Conservation (phyloP, 2,797 vertebrate species). For the Micrastur ruficollis region DNA sequence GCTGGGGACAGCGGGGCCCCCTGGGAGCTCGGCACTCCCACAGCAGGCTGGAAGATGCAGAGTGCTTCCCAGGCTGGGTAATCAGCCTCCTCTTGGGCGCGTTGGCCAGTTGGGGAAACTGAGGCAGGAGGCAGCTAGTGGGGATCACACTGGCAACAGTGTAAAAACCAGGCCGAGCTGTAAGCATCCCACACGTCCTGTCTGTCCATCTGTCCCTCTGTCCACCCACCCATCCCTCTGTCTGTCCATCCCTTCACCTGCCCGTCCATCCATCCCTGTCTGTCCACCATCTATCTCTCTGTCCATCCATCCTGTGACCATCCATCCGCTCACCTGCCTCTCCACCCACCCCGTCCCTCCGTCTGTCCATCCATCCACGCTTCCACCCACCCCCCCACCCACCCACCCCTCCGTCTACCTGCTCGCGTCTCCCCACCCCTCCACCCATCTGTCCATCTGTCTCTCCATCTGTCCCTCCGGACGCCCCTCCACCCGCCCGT, state of each 20-base stretch:
- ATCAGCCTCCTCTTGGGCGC: neutral
- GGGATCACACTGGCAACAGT: neutral
- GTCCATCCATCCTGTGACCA: neutral
- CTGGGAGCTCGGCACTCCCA: neutral
- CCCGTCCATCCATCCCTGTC: fast-evolving
- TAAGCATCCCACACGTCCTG: neutral
- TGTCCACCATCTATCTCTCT: neutral
- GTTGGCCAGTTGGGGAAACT: neutral
- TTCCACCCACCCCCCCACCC: neutral
- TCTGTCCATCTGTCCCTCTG: neutral
- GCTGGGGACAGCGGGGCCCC: neutral
- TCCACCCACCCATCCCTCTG: no score
- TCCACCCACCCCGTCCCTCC: neutral
- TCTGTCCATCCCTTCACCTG: neutral
- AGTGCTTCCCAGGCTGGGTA: neutral
- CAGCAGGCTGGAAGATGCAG: neutral
- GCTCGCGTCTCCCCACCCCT: neutral
- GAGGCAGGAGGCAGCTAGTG: neutral
- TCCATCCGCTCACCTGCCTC: no score
- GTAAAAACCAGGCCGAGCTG: neutral
- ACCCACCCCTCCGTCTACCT: neutral
- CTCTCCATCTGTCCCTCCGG: neutral
- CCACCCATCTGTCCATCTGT: neutral
- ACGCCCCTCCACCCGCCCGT: neutral
- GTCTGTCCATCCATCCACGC: neutral